Percentiles rank a stretch among this genome's conserved stretches.
Conservation (phyloP, 1,140 invertebrate species). For the Cydia splendana region DNA sequence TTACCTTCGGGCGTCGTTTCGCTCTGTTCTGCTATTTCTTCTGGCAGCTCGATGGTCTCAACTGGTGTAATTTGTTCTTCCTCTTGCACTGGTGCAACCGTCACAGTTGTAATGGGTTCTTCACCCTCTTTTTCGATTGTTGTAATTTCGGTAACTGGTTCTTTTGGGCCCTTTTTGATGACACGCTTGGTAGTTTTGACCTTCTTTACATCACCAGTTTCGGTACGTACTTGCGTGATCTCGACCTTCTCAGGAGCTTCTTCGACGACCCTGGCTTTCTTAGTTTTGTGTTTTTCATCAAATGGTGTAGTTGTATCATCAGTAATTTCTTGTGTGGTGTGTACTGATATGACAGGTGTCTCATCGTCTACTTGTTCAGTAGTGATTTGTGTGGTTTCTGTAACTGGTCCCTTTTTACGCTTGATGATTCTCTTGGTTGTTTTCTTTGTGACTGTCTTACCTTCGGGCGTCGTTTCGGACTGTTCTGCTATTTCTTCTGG, state of each 20-base stretch:
- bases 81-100: constrained; percentile 39
- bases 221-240: constrained; percentile 65
- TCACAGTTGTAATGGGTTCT: constrained; percentile 55
- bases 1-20: not conserved
- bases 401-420: constrained; percentile 49
- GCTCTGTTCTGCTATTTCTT: constrained; percentile 38
- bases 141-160: constrained; percentile 72
- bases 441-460: constrained; percentile 45
- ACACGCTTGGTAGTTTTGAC: constrained; percentile 57
- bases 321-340: too few relatives aligned
- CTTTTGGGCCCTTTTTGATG: constrained; percentile 65
- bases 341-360: too few relatives aligned
- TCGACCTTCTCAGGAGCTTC: constrained; percentile 67
- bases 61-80: constrained; percentile 33
- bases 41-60: constrained; percentile 44
- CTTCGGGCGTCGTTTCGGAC: constrained; percentile 43
- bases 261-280: constrained; percentile 31
- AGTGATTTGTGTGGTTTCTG: constrained; percentile 46
- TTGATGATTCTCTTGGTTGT: constrained; percentile 51
- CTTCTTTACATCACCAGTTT: constrained; percentile 60
- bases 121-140: constrained; percentile 74
- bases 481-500: constrained; percentile 45
- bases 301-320: too few relatives aligned
- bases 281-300: too few relatives aligned
- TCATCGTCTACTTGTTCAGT: too few relatives aligned